Conservation (phyloP, 2,797 vertebrate species). For the Pogonophryne albipinna region DNA sequence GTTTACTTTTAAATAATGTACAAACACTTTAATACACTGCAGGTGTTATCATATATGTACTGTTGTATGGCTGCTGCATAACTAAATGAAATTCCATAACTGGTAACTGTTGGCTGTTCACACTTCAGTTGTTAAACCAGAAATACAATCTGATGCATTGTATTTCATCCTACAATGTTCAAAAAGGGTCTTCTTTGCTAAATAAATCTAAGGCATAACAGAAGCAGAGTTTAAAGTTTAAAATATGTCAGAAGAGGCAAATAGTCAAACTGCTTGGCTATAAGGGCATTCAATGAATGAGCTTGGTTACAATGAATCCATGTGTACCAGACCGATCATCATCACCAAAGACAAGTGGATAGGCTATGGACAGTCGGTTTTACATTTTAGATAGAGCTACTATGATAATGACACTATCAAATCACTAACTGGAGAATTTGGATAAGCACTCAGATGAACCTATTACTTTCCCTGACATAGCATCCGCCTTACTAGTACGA, state of each 20-base stretch:
- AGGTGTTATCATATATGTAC: conserved; percentile 5
- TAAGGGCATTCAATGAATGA: background rate
- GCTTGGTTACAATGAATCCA: background rate
- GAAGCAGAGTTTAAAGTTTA: background rate
- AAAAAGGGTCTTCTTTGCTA: background rate
- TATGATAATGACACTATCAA: conserved; percentile 3
- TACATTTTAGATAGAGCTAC: background rate
- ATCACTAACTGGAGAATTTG: conserved; percentile 27
- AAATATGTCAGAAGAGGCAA: background rate
- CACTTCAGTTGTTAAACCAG: background rate
- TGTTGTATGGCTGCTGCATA: background rate
- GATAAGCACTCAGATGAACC: conserved; percentile 14
- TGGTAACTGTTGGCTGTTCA: background rate
- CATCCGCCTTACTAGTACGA: conserved; percentile 1
- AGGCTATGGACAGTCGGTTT: background rate
- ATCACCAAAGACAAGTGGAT: conserved; percentile 1
- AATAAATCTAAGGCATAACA: background rate
- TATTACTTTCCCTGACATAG: conserved; percentile 17
- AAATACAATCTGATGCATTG: background rate
- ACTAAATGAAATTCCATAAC: background rate
- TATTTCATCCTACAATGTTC: background rate
- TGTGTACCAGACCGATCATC: background rate
- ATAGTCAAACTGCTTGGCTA: background rate
- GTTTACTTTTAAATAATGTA: background rate
- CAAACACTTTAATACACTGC: background rate